Evolutionary conservation across 2,888 invertebrate species (phyloP).

Genomic region (Drosophila atripex): DNA sequence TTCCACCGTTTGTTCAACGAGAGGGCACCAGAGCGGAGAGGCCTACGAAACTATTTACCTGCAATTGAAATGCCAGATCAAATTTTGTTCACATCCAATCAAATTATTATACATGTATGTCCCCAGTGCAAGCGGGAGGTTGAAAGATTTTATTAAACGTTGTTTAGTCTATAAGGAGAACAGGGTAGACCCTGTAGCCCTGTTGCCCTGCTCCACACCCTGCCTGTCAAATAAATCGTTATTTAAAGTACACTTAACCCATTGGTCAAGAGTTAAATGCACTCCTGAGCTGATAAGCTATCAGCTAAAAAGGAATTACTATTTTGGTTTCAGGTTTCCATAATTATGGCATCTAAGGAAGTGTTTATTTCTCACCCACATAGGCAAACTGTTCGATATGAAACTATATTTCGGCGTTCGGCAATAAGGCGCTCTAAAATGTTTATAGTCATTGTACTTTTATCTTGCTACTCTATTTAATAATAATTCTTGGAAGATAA

Average conservation of each 20-base stretch:
- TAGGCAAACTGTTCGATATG: neutral
- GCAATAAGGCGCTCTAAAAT: too few relatives aligned
- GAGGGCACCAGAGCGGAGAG: neutral
- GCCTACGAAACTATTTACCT: conserved; percentile 55
- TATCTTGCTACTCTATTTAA: neutral
- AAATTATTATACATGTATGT: conserved; percentile 38
- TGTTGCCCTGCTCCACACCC: conserved; percentile 26
- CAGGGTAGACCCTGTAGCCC: conserved; percentile 23
- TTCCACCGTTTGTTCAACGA: conserved; percentile 39
- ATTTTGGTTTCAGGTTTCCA: neutral
- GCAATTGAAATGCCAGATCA: conserved; percentile 48
- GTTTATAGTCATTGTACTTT: neutral
- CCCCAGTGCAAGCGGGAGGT: conserved; percentile 13
- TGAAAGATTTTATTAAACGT: conserved; percentile 64
- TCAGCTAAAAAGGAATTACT: conserved; percentile 14
- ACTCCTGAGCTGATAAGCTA: conserved; percentile 2
- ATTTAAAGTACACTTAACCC: conserved; percentile 50
- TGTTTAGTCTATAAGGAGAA: conserved; percentile 72
- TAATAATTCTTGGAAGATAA: too few relatives aligned
- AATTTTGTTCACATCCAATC: conserved; percentile 49
- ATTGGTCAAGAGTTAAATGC: conserved; percentile 21
- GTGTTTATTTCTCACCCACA: too few relatives aligned
- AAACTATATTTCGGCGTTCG: too few relatives aligned
- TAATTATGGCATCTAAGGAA: neutral
- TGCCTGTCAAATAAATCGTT: conserved; percentile 50